Base-by-base conservation (phyloP, 2,113 vertebrate genomes). In the Nyctereutes procyonoides region DNA sequence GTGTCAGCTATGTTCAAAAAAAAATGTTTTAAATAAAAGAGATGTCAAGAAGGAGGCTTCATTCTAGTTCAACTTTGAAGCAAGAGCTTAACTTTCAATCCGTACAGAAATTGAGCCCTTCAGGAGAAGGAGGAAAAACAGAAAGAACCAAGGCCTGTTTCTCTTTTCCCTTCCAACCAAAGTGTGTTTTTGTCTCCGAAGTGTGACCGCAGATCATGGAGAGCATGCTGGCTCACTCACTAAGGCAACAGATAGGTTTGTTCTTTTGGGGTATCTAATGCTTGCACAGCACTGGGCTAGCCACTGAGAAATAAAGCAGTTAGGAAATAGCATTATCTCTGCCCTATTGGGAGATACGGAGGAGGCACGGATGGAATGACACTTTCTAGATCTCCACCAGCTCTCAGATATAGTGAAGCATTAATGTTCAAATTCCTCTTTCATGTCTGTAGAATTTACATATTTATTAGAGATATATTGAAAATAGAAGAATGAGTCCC, bases 391-490 rank as follows among this genome's bases (percentile, higher is more conserved):
- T 24, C 11, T 53, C 20, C 28, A 74, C 32, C 30, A 76, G 13
- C 32, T 90, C 14, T 58, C 56, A 86, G 51, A 82, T 43, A 58
- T 10, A 28, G 32, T 65, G 5, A 90, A 86, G 7, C 14, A 76
- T 35, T 79, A 35, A 87, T 22, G 20, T 35, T 32, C 4, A 90
- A 87, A 71, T 10, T 89, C 26, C 22, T n/a, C 69, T 32, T 28
- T 17, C 73, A 43, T 17, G 51, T 38, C 98, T 98, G 98, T 97
- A 90, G 96, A 98, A 99, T 99, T 99, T 99, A 98, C 98, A 99
- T 99, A 98, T 98, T 98, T 99, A 99, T 99, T 56, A 99, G 98
- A 99, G 98, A 95, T 98, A 93, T 98, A 98, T 98, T 98, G 98
- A 98, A 99, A 99, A 98, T 97, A 98, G 98, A 97, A 98, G 98